Conservation (phyloP, 1,140 invertebrate genomes). For the Lordiphosa clarofinis region DNA sequence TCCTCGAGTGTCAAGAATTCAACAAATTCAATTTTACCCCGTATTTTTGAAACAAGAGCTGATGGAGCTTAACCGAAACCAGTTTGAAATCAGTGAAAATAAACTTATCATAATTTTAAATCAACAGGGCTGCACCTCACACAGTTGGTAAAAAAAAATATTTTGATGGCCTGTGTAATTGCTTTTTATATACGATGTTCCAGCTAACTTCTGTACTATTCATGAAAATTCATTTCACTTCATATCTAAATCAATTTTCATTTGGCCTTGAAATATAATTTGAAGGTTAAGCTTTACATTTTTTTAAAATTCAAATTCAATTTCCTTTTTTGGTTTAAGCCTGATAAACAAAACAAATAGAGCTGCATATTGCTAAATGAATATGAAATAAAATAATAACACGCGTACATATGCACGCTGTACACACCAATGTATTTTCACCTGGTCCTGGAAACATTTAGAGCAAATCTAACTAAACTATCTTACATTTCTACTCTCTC, state of each 20-base stretch:
- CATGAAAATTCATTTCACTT: background rate
- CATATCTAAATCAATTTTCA: slow-evolving; percentile 6
- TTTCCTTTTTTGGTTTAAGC: slow-evolving; percentile 29
- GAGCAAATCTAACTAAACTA: slow-evolving; percentile 79
- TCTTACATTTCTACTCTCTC: slow-evolving; percentile 63
- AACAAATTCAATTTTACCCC: too few species aligned
- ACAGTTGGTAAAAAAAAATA: too few species aligned
- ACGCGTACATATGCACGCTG: slow-evolving; percentile 8
- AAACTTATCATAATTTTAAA: too few species aligned
- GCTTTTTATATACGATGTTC: background rate
- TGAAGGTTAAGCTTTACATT: slow-evolving; percentile 2
- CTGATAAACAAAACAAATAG: slow-evolving; percentile 42
- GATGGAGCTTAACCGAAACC: too few species aligned
- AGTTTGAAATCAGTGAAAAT: too few species aligned
- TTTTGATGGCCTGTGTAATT: too few species aligned
- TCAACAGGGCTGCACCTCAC: too few species aligned
- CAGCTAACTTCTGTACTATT: background rate
- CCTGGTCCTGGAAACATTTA: slow-evolving; percentile 77
- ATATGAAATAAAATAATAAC: slow-evolving; percentile 20
- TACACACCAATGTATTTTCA: slow-evolving; percentile 7
- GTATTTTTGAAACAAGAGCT: too few species aligned
- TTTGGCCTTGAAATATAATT: slow-evolving; percentile 43
- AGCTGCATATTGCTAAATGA: slow-evolving; percentile 52
- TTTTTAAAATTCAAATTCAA: slow-evolving; percentile 36
- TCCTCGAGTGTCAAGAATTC: too few species aligned